Percentiles rank a stretch among this genome's conserved stretches.
These are phyloP conservation scores for Drosophila willistoni DNA, from an alignment of 1,140 invertebrate species.

Conservation along the genomic window DNA sequence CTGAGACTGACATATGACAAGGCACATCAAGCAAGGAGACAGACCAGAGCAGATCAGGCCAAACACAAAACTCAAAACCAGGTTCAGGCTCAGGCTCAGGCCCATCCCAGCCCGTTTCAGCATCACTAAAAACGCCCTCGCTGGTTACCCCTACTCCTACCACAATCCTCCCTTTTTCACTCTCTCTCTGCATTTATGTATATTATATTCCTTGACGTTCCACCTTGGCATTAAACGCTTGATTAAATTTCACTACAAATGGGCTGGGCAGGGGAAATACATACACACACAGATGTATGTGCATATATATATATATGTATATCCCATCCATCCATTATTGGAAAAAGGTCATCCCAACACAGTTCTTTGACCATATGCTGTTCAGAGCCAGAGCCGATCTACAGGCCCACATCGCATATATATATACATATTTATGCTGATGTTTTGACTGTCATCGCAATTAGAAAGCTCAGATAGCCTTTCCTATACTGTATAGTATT, in stretches of 20 bases:
- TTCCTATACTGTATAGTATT: not conserved
- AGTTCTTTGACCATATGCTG: slow-evolving; percentile 59
- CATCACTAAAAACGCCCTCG: slow-evolving; percentile 68
- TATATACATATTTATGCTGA: slow-evolving; percentile 41
- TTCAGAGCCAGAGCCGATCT: slow-evolving; percentile 33
- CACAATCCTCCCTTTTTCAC: not conserved
- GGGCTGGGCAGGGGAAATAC: slow-evolving; percentile 52
- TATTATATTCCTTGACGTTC: slow-evolving; percentile 74
- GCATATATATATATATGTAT: too few species aligned
- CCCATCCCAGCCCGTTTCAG: slow-evolving; percentile 48
- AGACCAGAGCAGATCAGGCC: slow-evolving; percentile 18
- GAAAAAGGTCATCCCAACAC: slow-evolving; percentile 67
- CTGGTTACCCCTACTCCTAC: slow-evolving; percentile 34
- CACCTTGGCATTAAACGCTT: slow-evolving; percentile 82
- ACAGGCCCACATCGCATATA: slow-evolving; percentile 18
- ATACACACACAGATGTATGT: slow-evolving; percentile 18
- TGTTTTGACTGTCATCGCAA: slow-evolving; percentile 62
- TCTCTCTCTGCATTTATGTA: slow-evolving; percentile 22
- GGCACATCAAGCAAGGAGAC: slow-evolving; percentile 65
- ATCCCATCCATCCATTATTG: slow-evolving; percentile 49
- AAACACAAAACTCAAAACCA: slow-evolving; percentile 29
- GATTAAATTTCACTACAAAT: slow-evolving; percentile 83
- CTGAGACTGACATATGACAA: slow-evolving; percentile 74
- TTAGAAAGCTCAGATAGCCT: slow-evolving; percentile 63
- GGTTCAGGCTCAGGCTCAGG: slow-evolving; percentile 6